Base-by-base conservation (phyloP, 2,888 invertebrate species). In the Dynastes tityus region DNA sequence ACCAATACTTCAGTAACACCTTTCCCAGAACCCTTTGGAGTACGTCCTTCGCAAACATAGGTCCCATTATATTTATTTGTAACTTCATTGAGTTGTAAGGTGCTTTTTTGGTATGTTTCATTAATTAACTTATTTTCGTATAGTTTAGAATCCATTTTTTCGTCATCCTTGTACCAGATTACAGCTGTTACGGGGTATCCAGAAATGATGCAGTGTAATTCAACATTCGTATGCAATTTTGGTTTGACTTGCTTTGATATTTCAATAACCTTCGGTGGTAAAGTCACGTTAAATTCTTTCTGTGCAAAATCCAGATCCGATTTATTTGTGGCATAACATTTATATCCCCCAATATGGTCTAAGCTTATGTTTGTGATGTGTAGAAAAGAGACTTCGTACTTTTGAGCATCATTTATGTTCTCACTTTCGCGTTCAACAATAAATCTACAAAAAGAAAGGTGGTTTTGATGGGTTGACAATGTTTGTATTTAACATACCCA, bases 31-130 rank as follows among this genome's bases (percentile, higher is more conserved):
- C 82, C 80, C 53, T 83, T 80, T 65, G 82, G 82, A 6, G 89
- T 88, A 45, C 87, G 85, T 83, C 89, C 89, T 61, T 88, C 83
- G 86, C 93, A 93, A 27, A 88, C 88, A 84, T 94, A 95, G 0
- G 93, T 92, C 8, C 95, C 96, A 86, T 95, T 95, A 85, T 95
- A 94, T 84, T 93, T 93, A 80, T 92, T 91, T 9, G 91, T 89
- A 0, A 93, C 89, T 83, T 91, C 90, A 1, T 90, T 87, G 73
- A 94, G 89, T 84, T 88, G 89, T 70, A 94, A 89, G 0, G 90
- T 91, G 67, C 92, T 91, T 84, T 92, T 90, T 2, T 92, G 89
- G 79, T 90, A 89, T 4, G 93, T 94, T 5, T 90, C 89, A 85
- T 92, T 92, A 2, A 92, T 82, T 64, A 85, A 84, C 40, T 82